Percentiles rank a stretch among this genome's conserved stretches.
phyloP scores from a whole-genome alignment of 1,140 invertebrate genomes.

The Manduca sexta region DNA sequence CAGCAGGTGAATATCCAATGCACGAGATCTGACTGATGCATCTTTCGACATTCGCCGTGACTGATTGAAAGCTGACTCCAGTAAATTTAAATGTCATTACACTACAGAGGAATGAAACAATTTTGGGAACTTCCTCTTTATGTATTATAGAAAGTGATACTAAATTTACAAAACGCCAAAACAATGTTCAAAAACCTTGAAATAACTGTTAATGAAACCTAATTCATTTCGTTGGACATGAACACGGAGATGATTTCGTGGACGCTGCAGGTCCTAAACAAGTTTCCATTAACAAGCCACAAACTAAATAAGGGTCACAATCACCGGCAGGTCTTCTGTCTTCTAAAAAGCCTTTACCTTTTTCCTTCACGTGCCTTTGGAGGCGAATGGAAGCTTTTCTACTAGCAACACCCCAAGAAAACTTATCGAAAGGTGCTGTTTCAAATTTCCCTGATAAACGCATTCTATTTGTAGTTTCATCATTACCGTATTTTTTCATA shows the following conservation, averaged over 20 bases:
- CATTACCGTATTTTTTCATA: slow-evolving; percentile 92
- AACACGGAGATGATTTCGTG: slow-evolving; percentile 3
- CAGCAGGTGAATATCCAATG: no score
- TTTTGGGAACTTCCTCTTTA: no score
- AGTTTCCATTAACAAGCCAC: slow-evolving; percentile 78
- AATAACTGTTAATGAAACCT: no score
- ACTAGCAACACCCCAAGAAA: slow-evolving; percentile 83
- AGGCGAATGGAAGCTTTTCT: slow-evolving; percentile 86
- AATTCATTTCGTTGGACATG: no score
- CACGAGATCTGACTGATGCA: no score
- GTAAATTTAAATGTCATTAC: no score
- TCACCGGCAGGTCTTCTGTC: slow-evolving; percentile 95
- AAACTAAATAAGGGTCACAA: slow-evolving; percentile 91
- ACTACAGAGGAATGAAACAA: no score
- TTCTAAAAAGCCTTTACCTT: slow-evolving; percentile 93
- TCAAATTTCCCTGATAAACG: slow-evolving; percentile 91
- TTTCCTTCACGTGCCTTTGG: slow-evolving; percentile 86
- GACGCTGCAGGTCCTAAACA: slow-evolving; percentile 16
- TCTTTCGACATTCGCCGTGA: no score
- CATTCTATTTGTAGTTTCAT: slow-evolving; percentile 87
- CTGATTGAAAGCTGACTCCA: no score
- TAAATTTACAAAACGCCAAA: no score
- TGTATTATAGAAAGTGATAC: no score
- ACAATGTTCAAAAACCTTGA: no score
- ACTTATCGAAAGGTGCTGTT: slow-evolving; percentile 90